Base-by-base conservation (phyloP, 2,113 vertebrate species). In the Todiramphus saurophagus region DNA sequence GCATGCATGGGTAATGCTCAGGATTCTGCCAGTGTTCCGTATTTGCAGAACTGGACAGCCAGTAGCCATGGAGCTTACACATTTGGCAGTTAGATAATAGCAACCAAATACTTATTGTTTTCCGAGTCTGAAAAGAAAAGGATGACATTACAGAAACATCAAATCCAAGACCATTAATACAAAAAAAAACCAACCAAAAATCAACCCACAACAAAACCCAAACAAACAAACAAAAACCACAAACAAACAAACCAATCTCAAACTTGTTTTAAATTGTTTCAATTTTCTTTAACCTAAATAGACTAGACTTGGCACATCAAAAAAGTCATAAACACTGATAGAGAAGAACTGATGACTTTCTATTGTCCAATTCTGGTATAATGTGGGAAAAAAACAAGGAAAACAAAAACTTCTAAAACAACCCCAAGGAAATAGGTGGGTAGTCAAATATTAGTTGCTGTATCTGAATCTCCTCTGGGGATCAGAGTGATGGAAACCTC, bases 1-100 rank as follows among this genome's bases (percentile, higher is more conserved):
- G 77, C 94, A 97, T 55, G 58, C 35, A 43, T 70, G 39, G 10
- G 69, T 97, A 76, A 97, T 72, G 67, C 96, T 97, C n/a, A 97
- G 97, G 60, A 98, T 53, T 79, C 94, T 97, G 35, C 95, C 93
- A 7, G 95, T 87, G 67, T 97, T 98, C 30, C 97, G 81, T 37
- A 72, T 92, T 68, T 87, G 37, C 62, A 98, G 75, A 68, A 91
- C 24, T 31, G 90, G 63, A 93, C 96, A 97, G 23, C 86, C 37
- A 46, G 82, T 48, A 31, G 78, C 94, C 48, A 97, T 60, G 16
- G 37, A 90, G 43, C 41, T 82, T 37, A 98, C 23, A 81, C 90
- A 97, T 24, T 94, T 90, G 33, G 87, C 31, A n/a, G 89, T 96
- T 63, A 98, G 89, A 68, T 74, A 96, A 89, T 97, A 94, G 66